Conservation (phyloP, 2,888 invertebrate genomes). For the Teleogryllus oceanicus region DNA sequence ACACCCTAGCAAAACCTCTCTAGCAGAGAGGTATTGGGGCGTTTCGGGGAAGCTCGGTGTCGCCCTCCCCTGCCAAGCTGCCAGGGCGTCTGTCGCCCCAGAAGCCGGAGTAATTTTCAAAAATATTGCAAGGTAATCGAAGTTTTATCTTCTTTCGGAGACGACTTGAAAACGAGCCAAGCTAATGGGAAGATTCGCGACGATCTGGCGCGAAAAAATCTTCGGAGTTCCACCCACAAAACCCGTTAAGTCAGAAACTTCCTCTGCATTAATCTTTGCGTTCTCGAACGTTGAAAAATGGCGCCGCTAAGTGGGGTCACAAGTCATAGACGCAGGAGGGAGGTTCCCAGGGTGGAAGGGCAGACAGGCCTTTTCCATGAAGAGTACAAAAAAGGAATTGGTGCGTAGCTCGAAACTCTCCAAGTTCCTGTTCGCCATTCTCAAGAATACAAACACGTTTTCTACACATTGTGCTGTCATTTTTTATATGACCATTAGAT, state of each 20-base stretch:
- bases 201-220: not conserved
- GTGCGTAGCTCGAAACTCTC: too few species aligned
- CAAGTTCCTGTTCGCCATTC: too few species aligned
- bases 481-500: too few species aligned
- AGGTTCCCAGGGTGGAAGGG: too few species aligned
- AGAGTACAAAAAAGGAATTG: too few species aligned
- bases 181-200: constrained; percentile 1
- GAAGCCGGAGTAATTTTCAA: not conserved
- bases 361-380: too few species aligned
- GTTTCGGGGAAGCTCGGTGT: not conserved
- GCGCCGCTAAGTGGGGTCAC: not conserved
- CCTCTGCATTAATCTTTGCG: not conserved
- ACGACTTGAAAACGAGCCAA: not conserved
- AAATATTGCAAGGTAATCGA: constrained; percentile 18
- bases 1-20: not conserved
- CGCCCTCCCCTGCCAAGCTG: not conserved
- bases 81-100: not conserved
- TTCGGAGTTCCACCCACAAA: not conserved
- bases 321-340: not conserved
- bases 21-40: not conserved
- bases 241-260: not conserved
- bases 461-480: too few species aligned
- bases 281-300: not conserved
- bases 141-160: constrained; percentile 7
- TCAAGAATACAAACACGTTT: too few species aligned